These are phyloP conservation scores for Coecobrya sp. DNA, from an alignment of 2,888 invertebrate species.

Conservation along the genomic window DNA sequence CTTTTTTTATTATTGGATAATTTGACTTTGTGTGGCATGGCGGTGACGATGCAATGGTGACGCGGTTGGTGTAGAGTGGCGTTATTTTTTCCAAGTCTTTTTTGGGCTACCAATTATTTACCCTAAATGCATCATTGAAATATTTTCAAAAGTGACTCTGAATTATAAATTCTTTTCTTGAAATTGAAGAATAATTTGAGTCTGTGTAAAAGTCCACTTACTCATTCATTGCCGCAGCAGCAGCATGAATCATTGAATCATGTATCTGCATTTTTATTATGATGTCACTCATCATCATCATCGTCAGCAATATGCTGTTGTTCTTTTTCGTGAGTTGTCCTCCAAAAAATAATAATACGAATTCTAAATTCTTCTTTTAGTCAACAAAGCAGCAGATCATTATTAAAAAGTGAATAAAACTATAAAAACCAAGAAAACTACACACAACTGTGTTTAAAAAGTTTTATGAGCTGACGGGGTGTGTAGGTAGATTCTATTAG, in stretches of 20 bases:
- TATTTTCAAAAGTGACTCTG: slow-evolving; percentile 47
- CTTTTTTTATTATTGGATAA: slow-evolving; percentile 56
- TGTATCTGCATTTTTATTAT: slow-evolving; percentile 64
- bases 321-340: slow-evolving; percentile 58
- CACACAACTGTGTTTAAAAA: background rate
- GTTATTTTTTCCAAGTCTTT: background rate
- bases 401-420: slow-evolving; percentile 57
- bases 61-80: background rate
- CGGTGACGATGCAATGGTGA: slow-evolving; percentile 25
- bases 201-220: slow-evolving; percentile 7
- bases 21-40: slow-evolving; percentile 58
- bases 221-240: slow-evolving; percentile 45
- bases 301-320: slow-evolving; percentile 24
- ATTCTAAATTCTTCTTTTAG: slow-evolving; percentile 54
- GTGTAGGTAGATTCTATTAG: background rate
- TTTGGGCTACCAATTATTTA: slow-evolving; percentile 56
- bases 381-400: slow-evolving; percentile 71
- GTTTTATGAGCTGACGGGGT: slow-evolving; percentile 8
- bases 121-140: slow-evolving; percentile 57
- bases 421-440: slow-evolving; percentile 50
- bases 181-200: slow-evolving; percentile 50
- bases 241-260: slow-evolving; percentile 67
- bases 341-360: slow-evolving; percentile 49
- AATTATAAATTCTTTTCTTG: slow-evolving; percentile 50
- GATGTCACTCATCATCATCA: slow-evolving; percentile 69